Conservation (phyloP, 1,140 invertebrate genomes). For the Macrobrachium rosenbergii region DNA sequence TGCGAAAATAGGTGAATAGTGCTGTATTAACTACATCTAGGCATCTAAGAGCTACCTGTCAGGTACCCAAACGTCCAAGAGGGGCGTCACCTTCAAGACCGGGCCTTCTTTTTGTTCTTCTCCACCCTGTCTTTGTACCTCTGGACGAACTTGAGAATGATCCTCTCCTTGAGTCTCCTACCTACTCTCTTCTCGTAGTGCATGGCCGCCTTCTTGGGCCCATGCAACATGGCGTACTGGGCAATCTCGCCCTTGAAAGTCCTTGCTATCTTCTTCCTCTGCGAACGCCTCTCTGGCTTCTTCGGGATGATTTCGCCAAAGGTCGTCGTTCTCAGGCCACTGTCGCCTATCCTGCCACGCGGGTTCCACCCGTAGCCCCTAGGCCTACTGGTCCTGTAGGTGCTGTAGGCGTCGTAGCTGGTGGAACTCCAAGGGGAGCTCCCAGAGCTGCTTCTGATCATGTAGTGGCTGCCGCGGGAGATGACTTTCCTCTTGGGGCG, state of each 20-base stretch:
- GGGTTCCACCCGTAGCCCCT: conserved; percentile 30
- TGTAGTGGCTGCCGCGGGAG: conserved; percentile 55
- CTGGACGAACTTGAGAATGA: conserved; percentile 45
- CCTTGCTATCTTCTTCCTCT: conserved; percentile 41
- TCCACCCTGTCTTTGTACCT: conserved; percentile 48
- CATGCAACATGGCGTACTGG: conserved; percentile 49
- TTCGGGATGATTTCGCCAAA: neutral
- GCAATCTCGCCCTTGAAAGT: conserved; percentile 58
- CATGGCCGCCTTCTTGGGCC: conserved; percentile 24
- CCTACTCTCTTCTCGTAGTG: conserved; percentile 44
- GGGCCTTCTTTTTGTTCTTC: conserved; percentile 38
- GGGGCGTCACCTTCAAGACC: neutral
- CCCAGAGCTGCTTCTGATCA: conserved; percentile 47
- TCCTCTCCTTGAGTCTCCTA: conserved; percentile 43
- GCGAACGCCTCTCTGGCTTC: neutral
- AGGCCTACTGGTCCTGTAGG: neutral
- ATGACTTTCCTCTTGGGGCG: conserved; percentile 43
- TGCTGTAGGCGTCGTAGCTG: conserved; percentile 25
- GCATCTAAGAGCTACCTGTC: no score
- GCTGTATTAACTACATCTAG: no score
- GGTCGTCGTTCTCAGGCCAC: conserved; percentile 7
- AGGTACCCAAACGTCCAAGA: no score
- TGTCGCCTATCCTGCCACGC: conserved; percentile 13
- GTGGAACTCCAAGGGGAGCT: conserved; percentile 56
- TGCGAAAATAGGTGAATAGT: no score